Conservation (phyloP, 2,888 invertebrate species). For the Scaptomyza caliginosa region DNA sequence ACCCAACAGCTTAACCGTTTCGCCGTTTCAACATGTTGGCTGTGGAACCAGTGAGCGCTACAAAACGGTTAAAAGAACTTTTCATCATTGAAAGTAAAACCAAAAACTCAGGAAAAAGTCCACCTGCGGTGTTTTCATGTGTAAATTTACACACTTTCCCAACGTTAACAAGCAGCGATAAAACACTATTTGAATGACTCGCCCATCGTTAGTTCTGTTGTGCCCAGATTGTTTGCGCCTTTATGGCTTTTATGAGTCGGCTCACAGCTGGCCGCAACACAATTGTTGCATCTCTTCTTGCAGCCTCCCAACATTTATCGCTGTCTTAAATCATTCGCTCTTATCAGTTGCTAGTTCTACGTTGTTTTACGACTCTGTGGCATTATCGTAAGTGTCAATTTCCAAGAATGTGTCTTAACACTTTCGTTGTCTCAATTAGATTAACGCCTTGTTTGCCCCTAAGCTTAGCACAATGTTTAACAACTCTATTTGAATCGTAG, state of each 20-base stretch:
- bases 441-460: conserved; percentile 25
- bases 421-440: conserved; percentile 66
- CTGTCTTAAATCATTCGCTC: conserved; percentile 54
- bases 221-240: conserved; percentile 23
- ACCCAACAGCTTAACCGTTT: conserved; percentile 40
- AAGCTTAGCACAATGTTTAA: conserved; percentile 8
- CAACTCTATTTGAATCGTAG: not conserved
- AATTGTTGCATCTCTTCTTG: conserved; percentile 36
- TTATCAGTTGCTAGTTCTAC: conserved; percentile 58
- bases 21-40: conserved; percentile 36
- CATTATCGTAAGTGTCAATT: conserved; percentile 44
- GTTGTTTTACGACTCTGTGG: conserved; percentile 35
- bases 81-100: conserved; percentile 68
- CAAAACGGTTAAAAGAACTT: conserved; percentile 33
- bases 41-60: conserved; percentile 31
- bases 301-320: conserved; percentile 57
- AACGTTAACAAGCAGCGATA: conserved; percentile 63
- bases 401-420: conserved; percentile 65
- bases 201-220: conserved; percentile 2
- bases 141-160: not conserved
- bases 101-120: conserved; percentile 25
- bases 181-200: conserved; percentile 39
- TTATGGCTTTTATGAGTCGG: conserved; percentile 51
- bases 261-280: conserved; percentile 36
- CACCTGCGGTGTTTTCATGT: conserved; percentile 59